Conservation (phyloP, 2,888 invertebrate species). For the Perithous albicinctus region DNA sequence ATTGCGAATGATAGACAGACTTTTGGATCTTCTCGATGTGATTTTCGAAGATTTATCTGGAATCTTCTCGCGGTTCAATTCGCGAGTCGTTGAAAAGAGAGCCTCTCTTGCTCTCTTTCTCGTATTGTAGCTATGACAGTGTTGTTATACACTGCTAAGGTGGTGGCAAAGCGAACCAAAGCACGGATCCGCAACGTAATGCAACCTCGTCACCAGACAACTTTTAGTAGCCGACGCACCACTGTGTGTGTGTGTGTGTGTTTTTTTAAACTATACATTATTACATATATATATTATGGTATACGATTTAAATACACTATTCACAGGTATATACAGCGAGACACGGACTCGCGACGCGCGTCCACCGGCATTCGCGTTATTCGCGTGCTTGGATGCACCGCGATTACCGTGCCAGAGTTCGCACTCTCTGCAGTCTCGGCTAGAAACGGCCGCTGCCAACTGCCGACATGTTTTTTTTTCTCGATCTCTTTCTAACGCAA, state of each 20-base stretch:
- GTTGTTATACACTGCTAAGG: constrained; percentile 24
- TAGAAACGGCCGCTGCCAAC: constrained; percentile 74
- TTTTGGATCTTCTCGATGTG: constrained; percentile 25
- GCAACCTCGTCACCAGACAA: constrained; percentile 62
- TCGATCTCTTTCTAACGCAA: constrained; percentile 27
- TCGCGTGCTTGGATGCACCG: constrained; percentile 81
- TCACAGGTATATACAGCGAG: constrained; percentile 80
- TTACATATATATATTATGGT: constrained; percentile 68
- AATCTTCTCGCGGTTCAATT: constrained; percentile 6
- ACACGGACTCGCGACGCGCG: constrained; percentile 75
- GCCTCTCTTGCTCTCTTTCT: too few species aligned
- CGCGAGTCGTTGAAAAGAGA: too few species aligned
- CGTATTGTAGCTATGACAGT: background rate
- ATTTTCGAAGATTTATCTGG: background rate
- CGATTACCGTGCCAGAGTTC: constrained; percentile 73
- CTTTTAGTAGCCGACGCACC: constrained; percentile 58
- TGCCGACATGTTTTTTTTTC: constrained; percentile 72
- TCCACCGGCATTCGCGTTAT: constrained; percentile 80
- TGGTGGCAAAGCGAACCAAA: constrained; percentile 36
- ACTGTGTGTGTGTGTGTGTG: constrained; percentile 50
- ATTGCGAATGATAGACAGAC: constrained; percentile 40
- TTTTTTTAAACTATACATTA: constrained; percentile 69
- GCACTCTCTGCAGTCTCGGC: constrained; percentile 68
- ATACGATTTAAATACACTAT: constrained; percentile 80
- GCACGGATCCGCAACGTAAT: constrained; percentile 56